phyloP scores from a whole-genome alignment of 2,888 invertebrate species.

The Theretra japonica region DNA sequence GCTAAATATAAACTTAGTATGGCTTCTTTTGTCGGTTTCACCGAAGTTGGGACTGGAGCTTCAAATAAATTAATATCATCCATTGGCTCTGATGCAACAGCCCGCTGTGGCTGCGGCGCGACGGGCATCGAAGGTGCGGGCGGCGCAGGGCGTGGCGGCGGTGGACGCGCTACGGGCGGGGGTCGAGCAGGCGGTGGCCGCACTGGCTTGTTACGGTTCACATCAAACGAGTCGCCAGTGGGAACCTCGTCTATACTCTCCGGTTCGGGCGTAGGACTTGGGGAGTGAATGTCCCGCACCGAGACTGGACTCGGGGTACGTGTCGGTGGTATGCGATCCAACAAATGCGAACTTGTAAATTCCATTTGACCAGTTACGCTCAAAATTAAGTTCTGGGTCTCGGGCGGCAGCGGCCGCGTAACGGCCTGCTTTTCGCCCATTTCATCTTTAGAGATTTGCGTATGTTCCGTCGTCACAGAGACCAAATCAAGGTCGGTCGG shows the following conservation, averaged over 20 bases:
- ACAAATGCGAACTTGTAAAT: conserved; percentile 92
- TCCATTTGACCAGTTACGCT: conserved; percentile 96
- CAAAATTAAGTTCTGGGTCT: conserved; percentile 93
- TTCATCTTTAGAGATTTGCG: conserved; percentile 51
- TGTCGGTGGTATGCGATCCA: conserved; percentile 93
- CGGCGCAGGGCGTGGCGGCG: conserved; percentile 77
- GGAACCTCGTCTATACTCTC: conserved; percentile 57
- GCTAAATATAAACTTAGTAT: conserved; percentile 85
- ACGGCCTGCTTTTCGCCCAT: conserved; percentile 63
- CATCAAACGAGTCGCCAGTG: conserved; percentile 62
- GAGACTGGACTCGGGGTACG: conserved; percentile 95
- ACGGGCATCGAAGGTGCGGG: conserved; percentile 76
- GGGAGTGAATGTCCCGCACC: conserved; percentile 92
- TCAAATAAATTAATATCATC: conserved; percentile 85
- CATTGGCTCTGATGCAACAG: conserved; percentile 48
- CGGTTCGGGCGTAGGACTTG: conserved; percentile 91
- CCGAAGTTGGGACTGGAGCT: conserved; percentile 78
- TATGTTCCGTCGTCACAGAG: conserved; percentile 58
- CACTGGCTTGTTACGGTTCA: conserved; percentile 70
- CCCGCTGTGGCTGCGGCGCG: conserved; percentile 58
- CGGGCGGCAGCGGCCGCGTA: conserved; percentile 87
- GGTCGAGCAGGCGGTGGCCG: conserved; percentile 68
- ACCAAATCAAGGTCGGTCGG: conserved; percentile 74
- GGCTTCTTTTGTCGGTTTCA: conserved; percentile 84
- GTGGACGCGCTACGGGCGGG: conserved; percentile 75